These are phyloP conservation scores for Andricus curvator DNA, from an alignment of 2,888 invertebrate species.

Conservation along the genomic window DNA sequence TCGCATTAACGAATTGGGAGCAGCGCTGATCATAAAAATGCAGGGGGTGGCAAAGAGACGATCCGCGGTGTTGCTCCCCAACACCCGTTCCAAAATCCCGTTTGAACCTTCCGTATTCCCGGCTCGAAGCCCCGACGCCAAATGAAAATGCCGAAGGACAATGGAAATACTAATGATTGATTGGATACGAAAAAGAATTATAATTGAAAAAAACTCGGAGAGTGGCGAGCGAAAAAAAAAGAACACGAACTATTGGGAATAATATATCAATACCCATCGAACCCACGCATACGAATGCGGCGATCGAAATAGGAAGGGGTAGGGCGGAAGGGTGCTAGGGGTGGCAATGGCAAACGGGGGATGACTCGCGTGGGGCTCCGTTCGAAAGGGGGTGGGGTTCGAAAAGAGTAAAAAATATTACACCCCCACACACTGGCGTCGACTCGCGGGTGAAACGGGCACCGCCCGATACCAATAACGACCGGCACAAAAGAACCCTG, in stretches of 20 bases:
- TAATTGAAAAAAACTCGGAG: conserved; percentile 77
- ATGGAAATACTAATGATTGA: conserved; percentile 79
- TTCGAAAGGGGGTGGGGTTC: conserved; percentile 60
- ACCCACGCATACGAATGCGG: conserved; percentile 78
- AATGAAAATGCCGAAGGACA: conserved; percentile 79
- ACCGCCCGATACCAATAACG: conserved; percentile 75
- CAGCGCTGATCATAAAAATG: conserved; percentile 57
- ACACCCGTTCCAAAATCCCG: conserved; percentile 57
- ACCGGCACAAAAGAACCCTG: conserved; percentile 70
- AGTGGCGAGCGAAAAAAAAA: conserved; percentile 70
- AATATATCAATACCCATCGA: conserved; percentile 79
- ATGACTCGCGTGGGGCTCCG: conserved; percentile 51
- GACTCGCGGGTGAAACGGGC: conserved; percentile 73
- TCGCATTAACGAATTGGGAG: conserved; percentile 75
- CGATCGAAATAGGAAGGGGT: conserved; percentile 52
- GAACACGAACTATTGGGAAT: conserved; percentile 77
- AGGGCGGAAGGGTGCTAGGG: conserved; percentile 54
- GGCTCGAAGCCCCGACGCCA: conserved; percentile 71
- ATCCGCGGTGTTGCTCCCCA: conserved; percentile 62
- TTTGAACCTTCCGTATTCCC: conserved; percentile 58
- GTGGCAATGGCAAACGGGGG: conserved; percentile 58
- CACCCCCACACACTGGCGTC: conserved; percentile 71
- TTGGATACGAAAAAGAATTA: conserved; percentile 79
- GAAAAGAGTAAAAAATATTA: conserved; percentile 76
- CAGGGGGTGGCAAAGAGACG: conserved; percentile 56